These are phyloP conservation scores for Caenorhabditis briggsae DNA, from an alignment of 1,140 invertebrate genomes.

Conservation along the genomic window DNA sequence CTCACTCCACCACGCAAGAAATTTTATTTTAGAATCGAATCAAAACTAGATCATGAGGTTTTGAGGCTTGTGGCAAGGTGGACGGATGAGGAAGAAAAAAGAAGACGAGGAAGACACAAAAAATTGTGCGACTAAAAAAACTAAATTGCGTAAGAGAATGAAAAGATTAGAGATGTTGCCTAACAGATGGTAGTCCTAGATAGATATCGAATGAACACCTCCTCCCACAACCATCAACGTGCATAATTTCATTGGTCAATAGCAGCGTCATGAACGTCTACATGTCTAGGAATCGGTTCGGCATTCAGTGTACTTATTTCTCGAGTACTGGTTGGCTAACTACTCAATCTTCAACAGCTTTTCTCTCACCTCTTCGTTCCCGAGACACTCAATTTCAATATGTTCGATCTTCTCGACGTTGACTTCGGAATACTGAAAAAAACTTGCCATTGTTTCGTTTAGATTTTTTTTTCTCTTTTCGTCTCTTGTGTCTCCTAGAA, in stretches of 20 bases:
- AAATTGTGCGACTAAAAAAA: slow-evolving; percentile 11
- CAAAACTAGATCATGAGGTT: slow-evolving; percentile 35
- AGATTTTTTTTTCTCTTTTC: slow-evolving; percentile 5
- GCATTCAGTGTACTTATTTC: not conserved
- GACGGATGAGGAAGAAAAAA: slow-evolving; percentile 25
- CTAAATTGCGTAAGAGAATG: slow-evolving; percentile 43
- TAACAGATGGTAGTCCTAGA: slow-evolving; percentile 16
- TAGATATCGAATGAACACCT: not conserved
- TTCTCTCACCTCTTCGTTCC: slow-evolving; percentile 13
- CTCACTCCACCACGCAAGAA: not conserved
- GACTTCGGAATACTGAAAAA: slow-evolving; percentile 25
- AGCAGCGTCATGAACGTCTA: slow-evolving; percentile 1
- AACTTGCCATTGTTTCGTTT: slow-evolving; percentile 17
- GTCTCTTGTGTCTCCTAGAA: not conserved
- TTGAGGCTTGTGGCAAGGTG: not conserved
- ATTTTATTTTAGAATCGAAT: slow-evolving; percentile 30
- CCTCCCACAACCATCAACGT: not conserved
- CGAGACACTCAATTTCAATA: slow-evolving; percentile 8
- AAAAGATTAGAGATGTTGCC: slow-evolving; percentile 32
- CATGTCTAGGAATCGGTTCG: not conserved
- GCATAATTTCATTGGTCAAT: not conserved
- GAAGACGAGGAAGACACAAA: not conserved
- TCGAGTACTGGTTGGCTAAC: slow-evolving; percentile 38
- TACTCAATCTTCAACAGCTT: not conserved
- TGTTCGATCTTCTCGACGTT: slow-evolving; percentile 8